Evolutionary conservation across 2,797 vertebrate genomes (phyloP), one percentile per base, ranked within the genome.

Genomic region (Brachyalestes nurse): DNA sequence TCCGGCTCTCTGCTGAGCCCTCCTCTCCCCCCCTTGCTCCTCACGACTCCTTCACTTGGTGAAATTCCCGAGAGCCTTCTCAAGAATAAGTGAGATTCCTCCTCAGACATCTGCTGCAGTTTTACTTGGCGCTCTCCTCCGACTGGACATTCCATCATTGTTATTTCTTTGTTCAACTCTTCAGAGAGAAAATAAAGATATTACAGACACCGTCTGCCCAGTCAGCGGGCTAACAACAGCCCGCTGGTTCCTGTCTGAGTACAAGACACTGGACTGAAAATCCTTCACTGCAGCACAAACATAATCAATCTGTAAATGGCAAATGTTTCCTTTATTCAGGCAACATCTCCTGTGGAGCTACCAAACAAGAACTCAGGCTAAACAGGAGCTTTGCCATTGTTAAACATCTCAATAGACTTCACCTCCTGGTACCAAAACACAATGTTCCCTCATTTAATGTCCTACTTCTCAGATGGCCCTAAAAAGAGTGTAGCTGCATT

Each of bases 121-220:
- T 88, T 89, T 90, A 81, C 80, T 87, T 91, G 81, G 86, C 88
- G 83, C 76, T 86, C 69, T 75, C 70, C 66, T 85, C 90, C 90
- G 90, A 78, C 77, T 81, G 82, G 25, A 89, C 61, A 82, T 88
- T 90, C 89, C 87, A 86, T 80, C 62, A 78, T 76, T 77, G 85
- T 74, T 85, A 81, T 87, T 86, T 85, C 87, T 93, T 91, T 87
- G 82, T 91, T 93, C 89, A 82, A 84, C 87, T 86, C 88, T 86
- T 88, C 72, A 83, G 87, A 89, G 88, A 90, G 88, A 87, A 88
- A 89, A 88, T 82, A 87, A 85, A 84, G 86, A 85, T 84, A 79
- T 80, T 77, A 78, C 78, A 75, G 77, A 81, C 84, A 83, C 34
- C 2, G 57, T 75, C 79, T 85, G 69, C 71, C 62, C 77, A 65